Evolutionary conservation across 2,113 vertebrate genomes (phyloP).

Genomic region (Motacilla alba): DNA sequence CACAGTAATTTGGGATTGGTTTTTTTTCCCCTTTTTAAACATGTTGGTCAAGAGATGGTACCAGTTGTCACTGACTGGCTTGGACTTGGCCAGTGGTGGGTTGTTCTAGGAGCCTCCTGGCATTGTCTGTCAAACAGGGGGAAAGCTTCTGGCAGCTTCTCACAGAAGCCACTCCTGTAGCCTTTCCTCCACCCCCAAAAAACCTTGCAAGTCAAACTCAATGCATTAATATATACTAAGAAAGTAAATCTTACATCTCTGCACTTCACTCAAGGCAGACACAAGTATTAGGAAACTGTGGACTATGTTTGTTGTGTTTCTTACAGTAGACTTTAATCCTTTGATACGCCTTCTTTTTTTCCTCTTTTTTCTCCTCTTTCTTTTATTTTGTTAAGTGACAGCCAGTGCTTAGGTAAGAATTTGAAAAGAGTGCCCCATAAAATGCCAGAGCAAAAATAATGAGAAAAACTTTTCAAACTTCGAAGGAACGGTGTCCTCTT

Average conservation of each 20-base stretch:
- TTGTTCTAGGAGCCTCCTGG: background rate
- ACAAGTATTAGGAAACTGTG: background rate
- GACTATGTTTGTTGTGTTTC: background rate
- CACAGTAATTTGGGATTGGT: background rate
- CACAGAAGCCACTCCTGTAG: background rate
- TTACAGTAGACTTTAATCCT: background rate
- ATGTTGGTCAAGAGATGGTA: accelerated
- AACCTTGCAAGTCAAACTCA: background rate
- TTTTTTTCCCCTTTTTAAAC: background rate
- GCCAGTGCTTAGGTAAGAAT: background rate
- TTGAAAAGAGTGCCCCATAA: background rate
- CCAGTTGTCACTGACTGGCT: background rate
- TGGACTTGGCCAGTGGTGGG: background rate
- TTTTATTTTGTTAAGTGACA: background rate
- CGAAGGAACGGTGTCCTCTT: background rate
- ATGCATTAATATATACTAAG: background rate
- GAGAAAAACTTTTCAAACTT: background rate
- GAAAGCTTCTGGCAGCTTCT: background rate
- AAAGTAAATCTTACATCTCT: background rate
- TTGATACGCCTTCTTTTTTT: background rate
- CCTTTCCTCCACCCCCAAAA: background rate
- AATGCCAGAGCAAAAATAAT: background rate
- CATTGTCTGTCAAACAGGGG: background rate
- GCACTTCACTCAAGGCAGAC: background rate
- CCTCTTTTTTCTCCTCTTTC: background rate